A percentile compares a stretch with the other conserved stretches of the same genome.
phyloP scores from a whole-genome alignment of 2,797 vertebrate species.

The Coracias cyanogaster region DNA sequence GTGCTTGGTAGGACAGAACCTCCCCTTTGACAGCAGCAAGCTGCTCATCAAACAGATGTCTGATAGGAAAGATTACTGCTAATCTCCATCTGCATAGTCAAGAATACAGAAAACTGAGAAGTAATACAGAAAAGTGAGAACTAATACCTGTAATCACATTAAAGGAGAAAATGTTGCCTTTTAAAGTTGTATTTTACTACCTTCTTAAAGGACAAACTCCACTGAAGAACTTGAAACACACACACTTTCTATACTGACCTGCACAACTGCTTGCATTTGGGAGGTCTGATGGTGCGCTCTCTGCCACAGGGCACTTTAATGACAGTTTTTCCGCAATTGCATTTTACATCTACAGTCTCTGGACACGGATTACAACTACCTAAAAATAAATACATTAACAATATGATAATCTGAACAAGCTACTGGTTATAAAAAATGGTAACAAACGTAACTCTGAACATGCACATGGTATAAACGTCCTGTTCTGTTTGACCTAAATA shows the following conservation, averaged over 20 bases:
- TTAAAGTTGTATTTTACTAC: background rate
- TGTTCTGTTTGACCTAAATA: background rate
- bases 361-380: slow-evolving; percentile 95
- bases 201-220: background rate
- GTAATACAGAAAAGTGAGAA: background rate
- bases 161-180: background rate
- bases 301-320: slow-evolving; percentile 91
- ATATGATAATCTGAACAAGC: background rate
- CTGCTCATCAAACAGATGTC: background rate
- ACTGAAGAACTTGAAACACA: background rate
- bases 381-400: slow-evolving; percentile 60
- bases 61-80: background rate
- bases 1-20: background rate
- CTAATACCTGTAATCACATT: background rate
- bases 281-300: slow-evolving; percentile 90
- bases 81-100: background rate
- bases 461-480: background rate
- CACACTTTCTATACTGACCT: slow-evolving; percentile 77
- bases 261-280: slow-evolving; percentile 90
- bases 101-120: background rate
- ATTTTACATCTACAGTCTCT: slow-evolving; percentile 88
- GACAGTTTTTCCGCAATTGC: slow-evolving; percentile 83
- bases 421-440: background rate
- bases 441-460: background rate
- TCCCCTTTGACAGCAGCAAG: background rate